These are phyloP conservation scores for Acanthosepion esculentum DNA, from an alignment of 2,888 invertebrate genomes.

Conservation along the genomic window DNA sequence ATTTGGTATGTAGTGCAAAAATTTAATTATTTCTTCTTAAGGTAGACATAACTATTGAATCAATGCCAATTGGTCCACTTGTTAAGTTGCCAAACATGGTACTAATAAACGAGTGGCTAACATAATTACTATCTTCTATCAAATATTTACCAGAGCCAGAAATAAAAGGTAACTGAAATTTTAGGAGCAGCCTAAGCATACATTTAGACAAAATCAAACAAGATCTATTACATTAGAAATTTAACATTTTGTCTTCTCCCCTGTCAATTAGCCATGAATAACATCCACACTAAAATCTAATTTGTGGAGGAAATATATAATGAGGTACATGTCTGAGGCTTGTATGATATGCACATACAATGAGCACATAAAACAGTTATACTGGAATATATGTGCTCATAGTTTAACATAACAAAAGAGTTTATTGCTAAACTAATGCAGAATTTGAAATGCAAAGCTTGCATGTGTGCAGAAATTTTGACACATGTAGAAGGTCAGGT, in stretches of 20 bases:
- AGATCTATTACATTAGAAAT: slow-evolving; percentile 16
- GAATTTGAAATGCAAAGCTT: too few species aligned
- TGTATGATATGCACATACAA: too few species aligned
- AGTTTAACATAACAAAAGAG: too few species aligned
- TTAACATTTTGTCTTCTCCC: background rate
- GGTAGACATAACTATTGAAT: background rate
- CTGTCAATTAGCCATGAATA: background rate
- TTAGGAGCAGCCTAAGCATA: background rate
- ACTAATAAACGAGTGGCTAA: slow-evolving; percentile 33
- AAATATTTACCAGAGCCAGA: background rate
- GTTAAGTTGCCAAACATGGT: background rate
- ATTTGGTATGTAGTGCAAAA: slow-evolving; percentile 8
- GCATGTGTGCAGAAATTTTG: too few species aligned
- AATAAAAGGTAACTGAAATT: slow-evolving; percentile 25
- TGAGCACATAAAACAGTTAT: too few species aligned
- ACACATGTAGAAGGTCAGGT: too few species aligned
- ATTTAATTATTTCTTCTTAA: background rate
- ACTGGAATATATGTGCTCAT: too few species aligned
- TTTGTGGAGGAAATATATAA: too few species aligned
- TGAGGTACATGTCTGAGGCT: too few species aligned
- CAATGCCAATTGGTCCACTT: slow-evolving; percentile 33
- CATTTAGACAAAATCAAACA: background rate
- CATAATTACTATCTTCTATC: background rate
- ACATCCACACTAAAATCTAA: too few species aligned
- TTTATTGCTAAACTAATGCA: too few species aligned